A percentile compares a stretch with the other conserved stretches of the same genome.
Conservation (phyloP, 2,113 vertebrate genomes). For the Bubalus kerabau region DNA sequence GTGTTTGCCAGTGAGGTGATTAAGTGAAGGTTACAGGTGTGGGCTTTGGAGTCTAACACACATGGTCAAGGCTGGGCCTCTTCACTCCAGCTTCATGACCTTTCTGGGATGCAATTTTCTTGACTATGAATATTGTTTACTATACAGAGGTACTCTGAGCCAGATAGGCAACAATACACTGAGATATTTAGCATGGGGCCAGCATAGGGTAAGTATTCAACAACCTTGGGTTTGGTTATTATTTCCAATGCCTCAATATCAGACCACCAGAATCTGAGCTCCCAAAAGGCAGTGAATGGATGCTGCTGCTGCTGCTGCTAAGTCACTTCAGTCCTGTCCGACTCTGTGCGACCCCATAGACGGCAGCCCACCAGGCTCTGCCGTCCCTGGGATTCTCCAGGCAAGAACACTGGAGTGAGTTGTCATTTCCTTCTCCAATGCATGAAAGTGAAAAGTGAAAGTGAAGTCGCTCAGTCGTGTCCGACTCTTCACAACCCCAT, state of each 20-base stretch:
- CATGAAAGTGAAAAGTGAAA: background rate
- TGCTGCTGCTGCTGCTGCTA: background rate
- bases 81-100: background rate
- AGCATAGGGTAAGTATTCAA: background rate
- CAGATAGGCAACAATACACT: background rate
- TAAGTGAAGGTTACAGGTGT: background rate
- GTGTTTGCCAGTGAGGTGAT: background rate
- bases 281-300: background rate
- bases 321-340: background rate
- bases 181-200: background rate
- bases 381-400: background rate
- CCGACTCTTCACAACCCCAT: background rate
- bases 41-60: background rate
- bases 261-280: background rate
- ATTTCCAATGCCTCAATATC: background rate
- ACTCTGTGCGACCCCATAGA: too few relatives aligned
- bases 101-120: background rate
- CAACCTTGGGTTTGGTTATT: background rate
- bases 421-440: background rate
- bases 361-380: background rate
- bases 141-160: background rate
- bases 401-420: background rate
- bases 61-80: background rate
- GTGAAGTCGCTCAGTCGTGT: background rate
- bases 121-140: background rate